Evolutionary conservation across 2,113 vertebrate species (phyloP).

Genomic region (Syrrhaptes paradoxus): DNA sequence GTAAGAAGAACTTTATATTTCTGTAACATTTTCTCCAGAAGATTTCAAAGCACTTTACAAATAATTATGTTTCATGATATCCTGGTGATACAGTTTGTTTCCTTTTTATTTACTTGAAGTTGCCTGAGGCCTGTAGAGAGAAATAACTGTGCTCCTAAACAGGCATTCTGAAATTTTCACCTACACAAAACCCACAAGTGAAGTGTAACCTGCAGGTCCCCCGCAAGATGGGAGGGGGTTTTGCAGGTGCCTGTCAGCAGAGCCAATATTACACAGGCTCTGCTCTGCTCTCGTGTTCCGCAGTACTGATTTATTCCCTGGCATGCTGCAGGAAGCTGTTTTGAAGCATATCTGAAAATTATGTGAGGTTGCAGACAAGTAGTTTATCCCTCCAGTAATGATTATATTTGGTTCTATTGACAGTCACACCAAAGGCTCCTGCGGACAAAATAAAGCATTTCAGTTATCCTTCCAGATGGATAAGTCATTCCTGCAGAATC

Average conservation of each 20-base stretch:
- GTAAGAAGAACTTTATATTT: neutral
- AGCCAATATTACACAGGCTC: neutral
- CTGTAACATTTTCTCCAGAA: neutral
- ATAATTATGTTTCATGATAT: neutral
- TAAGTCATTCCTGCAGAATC: neutral
- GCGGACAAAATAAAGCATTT: neutral
- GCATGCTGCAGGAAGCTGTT: neutral
- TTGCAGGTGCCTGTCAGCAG: neutral
- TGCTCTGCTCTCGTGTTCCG: neutral
- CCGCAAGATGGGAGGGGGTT: neutral
- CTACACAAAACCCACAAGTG: neutral
- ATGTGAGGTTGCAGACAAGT: neutral
- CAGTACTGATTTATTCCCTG: neutral
- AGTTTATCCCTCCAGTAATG: slow-evolving; percentile 3
- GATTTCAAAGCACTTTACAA: neutral
- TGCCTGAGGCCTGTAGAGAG: neutral
- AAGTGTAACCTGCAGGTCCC: neutral
- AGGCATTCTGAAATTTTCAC: neutral
- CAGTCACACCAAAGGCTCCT: neutral
- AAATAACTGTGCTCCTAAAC: neutral
- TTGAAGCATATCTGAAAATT: slow-evolving; percentile 13
- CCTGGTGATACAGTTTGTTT: neutral
- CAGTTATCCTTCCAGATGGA: neutral
- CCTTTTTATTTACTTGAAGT: neutral
- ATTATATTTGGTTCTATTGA: neutral